A percentile compares a stretch with the other conserved stretches of the same genome.
phyloP scores from a whole-genome alignment of 2,888 invertebrate genomes.

The Alitta virens region DNA sequence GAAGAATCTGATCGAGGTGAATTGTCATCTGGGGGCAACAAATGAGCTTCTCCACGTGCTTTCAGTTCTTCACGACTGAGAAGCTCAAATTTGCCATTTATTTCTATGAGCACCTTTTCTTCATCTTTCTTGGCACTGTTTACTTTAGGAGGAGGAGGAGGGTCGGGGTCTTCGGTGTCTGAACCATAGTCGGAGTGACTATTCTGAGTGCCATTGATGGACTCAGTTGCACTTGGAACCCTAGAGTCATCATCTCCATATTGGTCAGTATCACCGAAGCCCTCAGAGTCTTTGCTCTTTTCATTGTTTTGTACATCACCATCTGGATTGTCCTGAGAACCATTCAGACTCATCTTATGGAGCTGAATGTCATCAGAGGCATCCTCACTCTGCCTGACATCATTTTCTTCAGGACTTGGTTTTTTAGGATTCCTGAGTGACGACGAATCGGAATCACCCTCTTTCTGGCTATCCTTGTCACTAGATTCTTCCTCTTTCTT shows the following conservation, averaged over 20 bases:
- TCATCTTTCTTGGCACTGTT: constrained; percentile 26
- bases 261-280: neutral
- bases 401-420: neutral
- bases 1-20: neutral
- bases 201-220: neutral
- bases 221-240: neutral
- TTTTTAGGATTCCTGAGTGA: too few species aligned
- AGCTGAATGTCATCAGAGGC: neutral
- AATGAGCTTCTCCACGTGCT: constrained; percentile 31
- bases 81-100: constrained; percentile 49
- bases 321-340: neutral
- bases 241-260: neutral
- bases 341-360: neutral
- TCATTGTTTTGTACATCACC: neutral
- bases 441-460: neutral
- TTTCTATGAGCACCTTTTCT: constrained; percentile 48
- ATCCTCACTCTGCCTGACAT: neutral
- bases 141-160: neutral
- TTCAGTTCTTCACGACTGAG: constrained; percentile 44
- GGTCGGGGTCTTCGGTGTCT: neutral
- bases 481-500: neutral
- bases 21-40: constrained; percentile 7
- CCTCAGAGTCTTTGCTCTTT: neutral
- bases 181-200: too few species aligned
- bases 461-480: neutral